A percentile compares a stretch with the other conserved stretches of the same genome.
These are phyloP conservation scores for Drosophila histrio DNA, from an alignment of 2,888 invertebrate species.

Conservation along the genomic window DNA sequence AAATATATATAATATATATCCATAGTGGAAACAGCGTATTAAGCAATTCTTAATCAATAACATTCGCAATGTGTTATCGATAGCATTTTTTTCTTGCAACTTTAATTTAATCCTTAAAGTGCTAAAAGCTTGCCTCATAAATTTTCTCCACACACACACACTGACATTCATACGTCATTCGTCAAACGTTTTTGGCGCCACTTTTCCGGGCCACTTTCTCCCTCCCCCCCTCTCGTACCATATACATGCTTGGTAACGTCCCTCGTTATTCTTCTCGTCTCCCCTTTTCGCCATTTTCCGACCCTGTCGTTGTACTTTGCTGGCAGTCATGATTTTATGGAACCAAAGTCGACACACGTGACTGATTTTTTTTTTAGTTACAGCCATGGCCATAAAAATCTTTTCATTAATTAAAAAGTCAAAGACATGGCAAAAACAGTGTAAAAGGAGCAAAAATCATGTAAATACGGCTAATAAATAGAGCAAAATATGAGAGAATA, in stretches of 20 bases:
- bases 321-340: constrained; percentile 39
- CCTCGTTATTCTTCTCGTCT: not conserved
- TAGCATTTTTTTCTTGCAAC: not conserved
- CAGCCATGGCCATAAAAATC: constrained; percentile 45
- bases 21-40: not conserved
- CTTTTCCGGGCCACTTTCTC: not conserved
- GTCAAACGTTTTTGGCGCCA: constrained; percentile 31
- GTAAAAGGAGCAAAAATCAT: constrained; percentile 16
- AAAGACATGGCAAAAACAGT: constrained; percentile 29
- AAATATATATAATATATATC: no score
- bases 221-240: no score
- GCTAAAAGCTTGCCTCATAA: constrained; percentile 1
- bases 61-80: not conserved
- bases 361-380: constrained; percentile 31
- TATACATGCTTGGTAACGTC: no score
- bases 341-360: constrained; percentile 45
- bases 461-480: constrained; percentile 4
- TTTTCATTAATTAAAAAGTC: constrained; percentile 57
- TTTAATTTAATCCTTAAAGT: constrained; percentile 1
- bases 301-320: not conserved
- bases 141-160: not conserved
- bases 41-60: not conserved
- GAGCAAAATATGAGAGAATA: constrained; percentile 12
- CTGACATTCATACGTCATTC: constrained; percentile 16
- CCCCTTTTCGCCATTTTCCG: not conserved